Base-by-base conservation (phyloP, 2,888 invertebrate species). In the Caenorhabditis sp. region DNA sequence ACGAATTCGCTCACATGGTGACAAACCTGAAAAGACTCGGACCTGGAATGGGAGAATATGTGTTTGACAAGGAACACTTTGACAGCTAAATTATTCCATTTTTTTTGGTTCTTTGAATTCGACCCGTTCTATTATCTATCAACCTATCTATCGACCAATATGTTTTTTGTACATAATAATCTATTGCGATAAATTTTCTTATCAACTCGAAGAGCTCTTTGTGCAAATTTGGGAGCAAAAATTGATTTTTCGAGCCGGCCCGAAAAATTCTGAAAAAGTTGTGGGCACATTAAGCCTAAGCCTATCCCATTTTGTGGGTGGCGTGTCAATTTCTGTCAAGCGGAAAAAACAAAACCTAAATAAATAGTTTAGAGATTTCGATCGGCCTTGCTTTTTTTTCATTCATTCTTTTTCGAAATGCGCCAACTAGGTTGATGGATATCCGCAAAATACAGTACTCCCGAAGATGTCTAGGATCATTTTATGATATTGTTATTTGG, bases 11-110 rank as follows among this genome's bases (percentile, higher is more conserved):
- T 4, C 92, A 92, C 88, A 91, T 92, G 84, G 91, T 93, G 62
- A 92, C 92, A 36, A 92, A 93, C 88, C 89, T 93, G 82, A 92
- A 92, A 83, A 90, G 91, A 60, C 89, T 89, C 70, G 91, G 91
- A 10, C 69, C 89, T 14, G 91, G 91, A 21, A 88, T 91, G 58
- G 91, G 91, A 76, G 91, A 91, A 84, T 91, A 89, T 88, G 86
- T 90, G 83, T 91, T 90, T 85, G 91, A 91, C 89, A 90, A 90
- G 87, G 89, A 91, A 58, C 77, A 83, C 66, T 82, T 83, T 68
- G 69, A 66, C 49, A 54, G 65, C 50, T 68, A 55, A 68, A 53
- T n/a, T 26, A 62, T 51, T 43, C n/a, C 19, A 43, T 17, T 50
- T 21, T 59, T 58, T 66, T 66, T 26, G n/a, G n/a, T n/a, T n/a